A percentile compares a stretch with the other conserved stretches of the same genome.
These are phyloP conservation scores for Punctoribates punctum DNA, from an alignment of 2,888 invertebrate genomes.

Conservation along the genomic window DNA sequence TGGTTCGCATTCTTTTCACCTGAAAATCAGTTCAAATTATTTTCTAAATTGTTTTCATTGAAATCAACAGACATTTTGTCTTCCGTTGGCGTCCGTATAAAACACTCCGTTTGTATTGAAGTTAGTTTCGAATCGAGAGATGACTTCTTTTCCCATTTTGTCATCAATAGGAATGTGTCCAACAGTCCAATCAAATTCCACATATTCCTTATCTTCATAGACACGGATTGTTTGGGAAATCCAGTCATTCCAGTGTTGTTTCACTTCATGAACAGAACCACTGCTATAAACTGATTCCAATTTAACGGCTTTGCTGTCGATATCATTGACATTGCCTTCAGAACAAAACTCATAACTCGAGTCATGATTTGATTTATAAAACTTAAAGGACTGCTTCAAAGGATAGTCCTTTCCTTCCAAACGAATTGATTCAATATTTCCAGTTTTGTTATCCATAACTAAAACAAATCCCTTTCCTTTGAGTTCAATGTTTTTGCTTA, in stretches of 20 bases:
- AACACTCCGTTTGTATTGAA: constrained; percentile 65
- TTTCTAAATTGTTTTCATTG: too few relatives aligned
- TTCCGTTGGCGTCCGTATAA: constrained; percentile 89
- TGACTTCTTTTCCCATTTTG: constrained; percentile 71
- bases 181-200: constrained; percentile 60
- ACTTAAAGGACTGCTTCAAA: constrained; percentile 15
- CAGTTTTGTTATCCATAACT: neutral
- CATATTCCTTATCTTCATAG: constrained; percentile 60
- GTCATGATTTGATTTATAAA: neutral
- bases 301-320: neutral
- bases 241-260: constrained; percentile 14
- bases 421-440: neutral
- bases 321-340: neutral
- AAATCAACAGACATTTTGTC: constrained; percentile 60
- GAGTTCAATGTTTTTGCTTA: neutral
- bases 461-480: constrained; percentile 10
- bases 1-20: too few relatives aligned
- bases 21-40: too few relatives aligned
- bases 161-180: constrained; percentile 58
- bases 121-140: constrained; percentile 66
- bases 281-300: neutral
- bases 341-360: constrained; percentile 27
- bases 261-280: neutral
- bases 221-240: constrained; percentile 60
- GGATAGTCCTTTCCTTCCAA: neutral